These are phyloP conservation scores for Calcarius lapponicus DNA, from an alignment of 2,797 vertebrate species.

Conservation along the genomic window DNA sequence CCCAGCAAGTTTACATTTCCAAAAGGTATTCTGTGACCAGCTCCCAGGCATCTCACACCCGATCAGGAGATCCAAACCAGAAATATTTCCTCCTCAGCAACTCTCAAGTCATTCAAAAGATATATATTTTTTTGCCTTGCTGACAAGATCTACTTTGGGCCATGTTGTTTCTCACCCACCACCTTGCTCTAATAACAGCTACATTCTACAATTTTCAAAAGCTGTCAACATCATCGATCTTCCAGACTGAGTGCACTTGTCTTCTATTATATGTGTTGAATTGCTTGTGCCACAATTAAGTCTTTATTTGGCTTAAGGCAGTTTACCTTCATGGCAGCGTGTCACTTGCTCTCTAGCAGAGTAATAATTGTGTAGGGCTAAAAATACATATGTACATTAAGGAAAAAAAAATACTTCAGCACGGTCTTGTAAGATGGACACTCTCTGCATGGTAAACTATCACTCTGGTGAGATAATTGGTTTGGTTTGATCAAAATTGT, in stretches of 20 bases:
- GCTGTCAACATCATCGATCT: constrained; percentile 33
- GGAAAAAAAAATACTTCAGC: background rate
- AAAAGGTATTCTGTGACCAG: background rate
- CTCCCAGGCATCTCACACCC: background rate
- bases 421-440: constrained; percentile 8
- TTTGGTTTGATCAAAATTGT: constrained; percentile 53
- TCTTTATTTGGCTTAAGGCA: constrained; percentile 49
- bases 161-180: background rate
- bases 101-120: background rate
- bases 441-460: background rate
- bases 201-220: constrained; percentile 27
- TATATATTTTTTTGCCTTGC: background rate
- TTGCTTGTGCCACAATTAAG: constrained; percentile 24
- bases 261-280: constrained; percentile 2
- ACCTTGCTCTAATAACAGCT: constrained; percentile 21
- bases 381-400: background rate
- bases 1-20: background rate
- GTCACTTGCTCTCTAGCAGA: constrained; percentile 24
- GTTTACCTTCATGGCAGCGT: background rate
- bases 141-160: background rate
- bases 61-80: background rate
- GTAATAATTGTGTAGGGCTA: background rate
- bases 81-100: background rate
- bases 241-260: background rate
- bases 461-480: constrained; percentile 39